A percentile compares a stretch with the other conserved stretches of the same genome.
These are phyloP conservation scores for Rhagonycha fulva DNA, from an alignment of 2,888 invertebrate genomes.

Conservation along the genomic window DNA sequence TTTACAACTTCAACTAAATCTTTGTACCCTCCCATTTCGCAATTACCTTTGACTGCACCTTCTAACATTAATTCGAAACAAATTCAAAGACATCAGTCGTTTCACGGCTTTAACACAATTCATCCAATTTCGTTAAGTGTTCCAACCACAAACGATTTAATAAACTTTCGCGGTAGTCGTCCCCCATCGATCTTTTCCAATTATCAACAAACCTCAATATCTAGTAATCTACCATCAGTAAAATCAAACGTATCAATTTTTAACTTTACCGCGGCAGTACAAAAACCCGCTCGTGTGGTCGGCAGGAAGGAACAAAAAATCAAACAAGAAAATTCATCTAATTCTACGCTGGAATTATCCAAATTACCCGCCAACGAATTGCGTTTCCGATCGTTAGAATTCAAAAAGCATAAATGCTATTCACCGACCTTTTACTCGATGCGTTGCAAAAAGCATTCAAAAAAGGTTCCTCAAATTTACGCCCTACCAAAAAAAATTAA, in stretches of 20 bases:
- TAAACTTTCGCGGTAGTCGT: conserved; percentile 4
- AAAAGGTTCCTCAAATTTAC: conserved; percentile 50
- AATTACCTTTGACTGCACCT: background rate
- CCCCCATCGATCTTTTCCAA: conserved; percentile 1
- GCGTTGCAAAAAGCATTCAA: conserved; percentile 54
- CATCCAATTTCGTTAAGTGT: background rate
- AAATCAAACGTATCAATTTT: conserved; percentile 24
- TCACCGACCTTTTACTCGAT: conserved; percentile 55
- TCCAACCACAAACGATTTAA: conserved; percentile 1
- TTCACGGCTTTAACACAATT: conserved; percentile 46
- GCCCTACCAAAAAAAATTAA: conserved; percentile 45
- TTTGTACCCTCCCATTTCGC: conserved; percentile 15
- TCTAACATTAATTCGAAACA: conserved; percentile 28
- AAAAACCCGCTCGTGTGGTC: conserved; percentile 32
- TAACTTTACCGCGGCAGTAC: conserved; percentile 12
- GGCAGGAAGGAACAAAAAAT: conserved; percentile 42
- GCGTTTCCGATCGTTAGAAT: conserved; percentile 49
- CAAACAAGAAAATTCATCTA: conserved; percentile 6
- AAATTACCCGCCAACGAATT: conserved; percentile 37
- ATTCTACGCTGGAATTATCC: conserved; percentile 12
- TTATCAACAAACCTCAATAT: conserved; percentile 3
- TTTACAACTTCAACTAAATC: conserved; percentile 29
- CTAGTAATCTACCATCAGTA: background rate
- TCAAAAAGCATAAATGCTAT: conserved; percentile 53
- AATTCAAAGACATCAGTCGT: conserved; percentile 51